These are phyloP conservation scores for Formica exsecta DNA, from an alignment of 1,140 invertebrate genomes.

Conservation along the genomic window DNA sequence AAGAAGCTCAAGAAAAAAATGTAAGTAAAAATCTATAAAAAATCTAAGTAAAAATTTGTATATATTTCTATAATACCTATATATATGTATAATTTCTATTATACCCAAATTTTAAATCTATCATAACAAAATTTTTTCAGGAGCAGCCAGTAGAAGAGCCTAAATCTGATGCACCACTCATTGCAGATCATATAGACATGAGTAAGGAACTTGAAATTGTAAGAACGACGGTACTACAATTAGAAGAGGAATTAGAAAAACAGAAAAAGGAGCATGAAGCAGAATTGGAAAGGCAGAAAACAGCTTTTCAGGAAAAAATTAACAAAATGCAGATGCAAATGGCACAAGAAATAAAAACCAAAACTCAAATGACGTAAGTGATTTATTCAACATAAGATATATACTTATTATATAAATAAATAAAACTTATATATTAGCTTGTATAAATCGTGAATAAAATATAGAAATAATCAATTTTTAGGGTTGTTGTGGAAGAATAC, in stretches of 20 bases:
- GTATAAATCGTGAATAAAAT: background rate
- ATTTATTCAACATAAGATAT: background rate
- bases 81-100: no score
- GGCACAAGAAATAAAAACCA: slow-evolving; percentile 81
- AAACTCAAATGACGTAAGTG: slow-evolving; percentile 84
- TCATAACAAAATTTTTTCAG: slow-evolving; percentile 37
- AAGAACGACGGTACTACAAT: slow-evolving; percentile 79
- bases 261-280: slow-evolving; percentile 78
- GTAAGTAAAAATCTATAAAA: slow-evolving; percentile 65
- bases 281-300: slow-evolving; percentile 81
- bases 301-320: slow-evolving; percentile 79
- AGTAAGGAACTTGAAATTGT: slow-evolving; percentile 83
- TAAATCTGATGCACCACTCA: slow-evolving; percentile 70
- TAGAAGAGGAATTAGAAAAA: slow-evolving; percentile 82
- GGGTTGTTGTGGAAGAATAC: slow-evolving; percentile 89
- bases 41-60: no score
- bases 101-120: background rate
- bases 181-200: slow-evolving; percentile 79
- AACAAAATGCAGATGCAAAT: slow-evolving; percentile 83
- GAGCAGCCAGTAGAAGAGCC: slow-evolving; percentile 72
- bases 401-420: no score
- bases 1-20: slow-evolving; percentile 76
- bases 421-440: no score
- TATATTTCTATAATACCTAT: no score
- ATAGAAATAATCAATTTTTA: slow-evolving; percentile 71